Conservation (phyloP, 2,888 invertebrate genomes). For the Eucera pruinosa region DNA sequence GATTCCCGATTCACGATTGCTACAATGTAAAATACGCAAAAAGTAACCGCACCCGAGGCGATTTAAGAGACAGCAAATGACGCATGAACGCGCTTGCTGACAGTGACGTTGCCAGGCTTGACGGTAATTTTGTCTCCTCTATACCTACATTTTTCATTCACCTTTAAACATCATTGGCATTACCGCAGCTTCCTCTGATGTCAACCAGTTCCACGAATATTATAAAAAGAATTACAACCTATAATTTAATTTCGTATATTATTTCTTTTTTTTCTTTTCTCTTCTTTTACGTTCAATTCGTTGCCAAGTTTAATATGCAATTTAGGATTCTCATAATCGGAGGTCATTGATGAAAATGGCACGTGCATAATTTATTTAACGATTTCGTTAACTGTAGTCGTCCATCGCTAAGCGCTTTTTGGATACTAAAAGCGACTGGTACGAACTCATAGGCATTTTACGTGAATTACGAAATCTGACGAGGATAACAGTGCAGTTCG, state of each 20-base stretch:
- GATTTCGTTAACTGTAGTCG: too few relatives aligned
- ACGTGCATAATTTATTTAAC: too few relatives aligned
- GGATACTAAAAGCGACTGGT: too few relatives aligned
- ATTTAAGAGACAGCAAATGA: constrained; percentile 51
- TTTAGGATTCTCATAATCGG: too few relatives aligned
- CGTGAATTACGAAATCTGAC: too few relatives aligned
- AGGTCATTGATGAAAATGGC: too few relatives aligned
- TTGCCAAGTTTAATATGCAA: too few relatives aligned
- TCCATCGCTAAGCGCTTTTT: too few relatives aligned
- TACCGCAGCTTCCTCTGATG: not conserved
- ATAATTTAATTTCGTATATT: not conserved
- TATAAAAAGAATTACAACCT: not conserved
- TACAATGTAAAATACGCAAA: constrained; percentile 43
- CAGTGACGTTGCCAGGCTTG: constrained; percentile 34
- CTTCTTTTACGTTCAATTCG: too few relatives aligned
- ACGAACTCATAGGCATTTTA: too few relatives aligned
- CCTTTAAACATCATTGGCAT: constrained; percentile 18
- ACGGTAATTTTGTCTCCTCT: constrained; percentile 12
- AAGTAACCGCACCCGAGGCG: constrained; percentile 52
- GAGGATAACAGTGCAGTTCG: too few relatives aligned
- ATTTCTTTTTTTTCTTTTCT: too few relatives aligned
- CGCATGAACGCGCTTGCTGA: constrained; percentile 49
- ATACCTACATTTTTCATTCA: constrained; percentile 23
- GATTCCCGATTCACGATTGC: not conserved
- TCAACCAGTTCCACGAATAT: not conserved